phyloP scores from a whole-genome alignment of 2,797 vertebrate species.

The Myoxocephalus aenaeus region DNA sequence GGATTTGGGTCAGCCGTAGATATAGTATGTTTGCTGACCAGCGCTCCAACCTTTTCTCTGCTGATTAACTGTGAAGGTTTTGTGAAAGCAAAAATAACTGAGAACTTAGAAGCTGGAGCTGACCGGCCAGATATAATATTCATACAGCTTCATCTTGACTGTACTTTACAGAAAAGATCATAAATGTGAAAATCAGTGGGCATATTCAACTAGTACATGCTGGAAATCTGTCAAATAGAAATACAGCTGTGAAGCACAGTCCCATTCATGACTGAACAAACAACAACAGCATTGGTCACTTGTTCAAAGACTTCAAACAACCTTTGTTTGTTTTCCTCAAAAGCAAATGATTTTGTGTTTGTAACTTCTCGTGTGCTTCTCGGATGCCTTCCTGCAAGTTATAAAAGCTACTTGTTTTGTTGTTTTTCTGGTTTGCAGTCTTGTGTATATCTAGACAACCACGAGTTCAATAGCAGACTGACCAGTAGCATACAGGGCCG shows the following conservation, averaged over 20 bases:
- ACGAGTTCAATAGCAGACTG: background rate
- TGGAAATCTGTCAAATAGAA: slow-evolving; percentile 17
- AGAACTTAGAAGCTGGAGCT: background rate
- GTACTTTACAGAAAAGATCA: background rate
- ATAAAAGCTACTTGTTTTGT: background rate
- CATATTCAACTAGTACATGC: background rate
- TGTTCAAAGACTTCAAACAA: background rate
- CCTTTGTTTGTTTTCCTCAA: background rate
- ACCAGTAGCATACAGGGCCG: background rate
- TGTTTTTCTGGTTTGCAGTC: background rate
- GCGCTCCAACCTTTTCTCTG: slow-evolving; percentile 32
- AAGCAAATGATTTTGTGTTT: background rate
- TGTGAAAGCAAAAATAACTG: slow-evolving; percentile 11
- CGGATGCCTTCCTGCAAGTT: background rate
- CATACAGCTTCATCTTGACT: background rate
- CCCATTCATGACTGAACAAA: background rate
- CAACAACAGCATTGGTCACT: background rate
- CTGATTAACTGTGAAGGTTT: slow-evolving; percentile 16
- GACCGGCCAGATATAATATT: background rate
- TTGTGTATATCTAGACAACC: background rate
- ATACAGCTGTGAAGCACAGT: background rate
- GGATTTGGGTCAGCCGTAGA: slow-evolving; percentile 60
- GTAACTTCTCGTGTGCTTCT: background rate
- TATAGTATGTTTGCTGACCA: slow-evolving; percentile 56
- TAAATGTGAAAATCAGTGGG: background rate